Evolutionary conservation across 2,113 vertebrate genomes (phyloP), one percentile per base, ranked within the genome.

Genomic region (Cinclus mexicanus): DNA sequence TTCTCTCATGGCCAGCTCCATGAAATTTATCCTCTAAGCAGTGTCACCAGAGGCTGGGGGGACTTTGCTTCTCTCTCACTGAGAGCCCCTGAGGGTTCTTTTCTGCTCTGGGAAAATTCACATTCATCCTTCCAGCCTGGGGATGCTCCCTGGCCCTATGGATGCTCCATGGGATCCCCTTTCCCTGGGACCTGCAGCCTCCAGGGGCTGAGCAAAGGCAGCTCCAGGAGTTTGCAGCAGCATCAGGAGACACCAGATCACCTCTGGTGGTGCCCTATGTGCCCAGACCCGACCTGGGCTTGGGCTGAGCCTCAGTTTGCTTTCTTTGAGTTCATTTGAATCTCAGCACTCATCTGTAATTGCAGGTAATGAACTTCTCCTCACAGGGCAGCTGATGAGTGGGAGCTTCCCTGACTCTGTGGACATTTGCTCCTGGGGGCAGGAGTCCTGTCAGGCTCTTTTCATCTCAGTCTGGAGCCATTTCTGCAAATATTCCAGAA

Each of bases 321-420:
- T 16, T 71, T 50, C n/a, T 56, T 26, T 16, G 31, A 49, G 53
- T 50, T 70, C 16, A 8, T 17, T 23, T 1, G 14, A 28, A 28
- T 41, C 59, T 77, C 83, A 12, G 47, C 49, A 41, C 37, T 65
- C 12, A 8, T 22, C 60, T 52, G 46, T 42, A 67, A 31, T 52
- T 67, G 17, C 0, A 0, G 56, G 1, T 68, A 44, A 87, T 87
- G 23, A 64, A 50, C 49, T 29, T 15, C 47, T 80, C n/a, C 63
- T 91, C 1, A 0, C 7, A 39, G 46, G 83, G 57, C 2, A 47
- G 35, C 29, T 11, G 55, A 9, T 41, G 23, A 80, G 12, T 1
- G 33, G 6, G n/a, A 5, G 23, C 60, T 50, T 5, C 10, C 29
- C 0, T 10, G 42, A 9, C 15, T 4, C 31, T 2, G 0, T 5